Percentiles rank a stretch among this genome's conserved stretches.
phyloP scores from a whole-genome alignment of 2,888 invertebrate species.

The Melieria crassipennis region DNA sequence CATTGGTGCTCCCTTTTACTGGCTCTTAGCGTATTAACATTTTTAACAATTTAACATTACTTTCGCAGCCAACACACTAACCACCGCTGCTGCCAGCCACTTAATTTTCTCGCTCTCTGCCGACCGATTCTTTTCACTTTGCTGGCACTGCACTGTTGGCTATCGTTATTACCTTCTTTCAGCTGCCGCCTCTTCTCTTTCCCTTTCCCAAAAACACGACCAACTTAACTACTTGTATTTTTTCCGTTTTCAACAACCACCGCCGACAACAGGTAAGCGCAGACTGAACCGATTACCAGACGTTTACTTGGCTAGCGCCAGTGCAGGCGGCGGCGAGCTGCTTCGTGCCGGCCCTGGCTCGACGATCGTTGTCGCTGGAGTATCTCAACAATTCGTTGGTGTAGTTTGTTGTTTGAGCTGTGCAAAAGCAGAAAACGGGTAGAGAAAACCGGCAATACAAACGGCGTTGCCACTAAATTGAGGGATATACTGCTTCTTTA shows the following conservation, averaged over 20 bases:
- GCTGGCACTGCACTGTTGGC: conserved; percentile 26
- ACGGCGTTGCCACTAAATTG: neutral
- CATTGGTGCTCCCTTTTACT: too few species aligned
- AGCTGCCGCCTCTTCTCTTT: conserved; percentile 36
- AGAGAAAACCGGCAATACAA: neutral
- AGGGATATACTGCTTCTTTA: neutral
- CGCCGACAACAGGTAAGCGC: conserved; percentile 45
- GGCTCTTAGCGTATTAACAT: too few species aligned
- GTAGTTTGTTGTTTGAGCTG: neutral
- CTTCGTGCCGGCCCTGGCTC: conserved; percentile 8
- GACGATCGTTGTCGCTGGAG: neutral
- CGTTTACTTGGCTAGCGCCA: conserved; percentile 14
- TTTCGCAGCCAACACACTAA: neutral
- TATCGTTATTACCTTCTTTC: conserved; percentile 40
- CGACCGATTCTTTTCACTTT: conserved; percentile 27
- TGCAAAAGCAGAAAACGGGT: conserved; percentile 2
- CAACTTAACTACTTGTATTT: conserved; percentile 18
- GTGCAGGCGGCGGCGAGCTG: neutral
- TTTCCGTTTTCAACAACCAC: conserved; percentile 42
- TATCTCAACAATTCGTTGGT: neutral
- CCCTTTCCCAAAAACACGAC: conserved; percentile 3
- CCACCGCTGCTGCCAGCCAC: neutral
- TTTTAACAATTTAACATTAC: too few species aligned
- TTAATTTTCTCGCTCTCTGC: conserved; percentile 26
- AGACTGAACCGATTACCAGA: conserved; percentile 37